Evolutionary conservation across 2,888 invertebrate genomes (phyloP).

Genomic region (Cosmopolites sordidus): DNA sequence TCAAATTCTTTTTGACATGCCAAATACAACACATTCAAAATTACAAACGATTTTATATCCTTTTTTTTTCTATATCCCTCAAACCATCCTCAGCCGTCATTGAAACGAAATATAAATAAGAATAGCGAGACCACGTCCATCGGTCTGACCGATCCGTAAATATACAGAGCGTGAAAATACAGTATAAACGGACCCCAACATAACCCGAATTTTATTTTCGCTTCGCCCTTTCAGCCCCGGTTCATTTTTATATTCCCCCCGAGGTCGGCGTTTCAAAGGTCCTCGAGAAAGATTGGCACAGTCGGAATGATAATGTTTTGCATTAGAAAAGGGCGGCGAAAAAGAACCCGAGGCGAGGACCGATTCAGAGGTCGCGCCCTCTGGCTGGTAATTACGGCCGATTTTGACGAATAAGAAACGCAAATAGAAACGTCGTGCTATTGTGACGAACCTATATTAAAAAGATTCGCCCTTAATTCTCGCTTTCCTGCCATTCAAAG

Average conservation of each 20-base stretch:
- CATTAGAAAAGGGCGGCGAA: constrained; percentile 21
- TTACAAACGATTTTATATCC: too few species aligned
- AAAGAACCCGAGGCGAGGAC: constrained; percentile 14
- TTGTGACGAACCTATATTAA: constrained; percentile 6
- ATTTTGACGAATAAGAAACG: constrained; percentile 9
- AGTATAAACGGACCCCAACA: neutral
- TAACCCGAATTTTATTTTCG: constrained; percentile 16
- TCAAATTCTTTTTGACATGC: too few species aligned
- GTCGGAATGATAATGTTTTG: constrained; percentile 29
- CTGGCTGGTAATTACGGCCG: constrained; percentile 23
- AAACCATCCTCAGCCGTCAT: too few species aligned
- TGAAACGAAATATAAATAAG: too few species aligned
- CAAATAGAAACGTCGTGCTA: neutral
- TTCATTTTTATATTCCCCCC: constrained; percentile 27
- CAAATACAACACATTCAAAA: too few species aligned
- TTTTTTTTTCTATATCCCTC: too few species aligned
- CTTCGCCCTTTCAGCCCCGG: constrained; percentile 13
- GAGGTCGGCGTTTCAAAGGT: constrained; percentile 27
- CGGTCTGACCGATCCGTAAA: too few species aligned
- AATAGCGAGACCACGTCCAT: too few species aligned
- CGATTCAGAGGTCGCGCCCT: constrained; percentile 4
- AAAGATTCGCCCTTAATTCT: neutral
- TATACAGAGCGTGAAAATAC: neutral
- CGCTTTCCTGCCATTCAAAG: too few species aligned
- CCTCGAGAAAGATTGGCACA: constrained; percentile 26